Percentiles rank a stretch among this genome's conserved stretches.
These are phyloP conservation scores for Cherax destructor DNA, from an alignment of 1,140 invertebrate genomes.

Conservation along the genomic window DNA sequence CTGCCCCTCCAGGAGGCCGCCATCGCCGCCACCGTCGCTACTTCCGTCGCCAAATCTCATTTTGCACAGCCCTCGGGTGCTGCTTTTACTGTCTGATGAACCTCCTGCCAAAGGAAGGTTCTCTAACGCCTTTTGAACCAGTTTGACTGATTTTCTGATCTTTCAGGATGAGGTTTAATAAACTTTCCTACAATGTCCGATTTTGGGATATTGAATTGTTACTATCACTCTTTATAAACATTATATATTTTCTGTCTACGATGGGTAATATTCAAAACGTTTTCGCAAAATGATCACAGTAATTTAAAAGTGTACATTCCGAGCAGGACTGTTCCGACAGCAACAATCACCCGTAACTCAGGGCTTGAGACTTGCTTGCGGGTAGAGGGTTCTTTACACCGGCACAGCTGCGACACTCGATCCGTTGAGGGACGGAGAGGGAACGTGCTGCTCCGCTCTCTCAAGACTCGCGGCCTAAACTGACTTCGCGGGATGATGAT, in stretches of 20 bases:
- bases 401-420: constrained; percentile 47
- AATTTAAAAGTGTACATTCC: neutral
- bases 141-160: constrained; percentile 37
- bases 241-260: neutral
- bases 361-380: constrained; percentile 35
- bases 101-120: constrained; percentile 62
- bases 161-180: neutral
- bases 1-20: constrained; percentile 25
- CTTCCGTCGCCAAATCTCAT: constrained; percentile 32
- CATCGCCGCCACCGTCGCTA: neutral
- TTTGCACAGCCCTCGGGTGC: constrained; percentile 30
- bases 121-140: constrained; percentile 55
- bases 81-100: constrained; percentile 55
- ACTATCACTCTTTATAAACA: constrained; percentile 9
- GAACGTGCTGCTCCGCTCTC: constrained; percentile 44
- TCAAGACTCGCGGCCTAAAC: constrained; percentile 54
- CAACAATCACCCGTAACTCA: constrained; percentile 20
- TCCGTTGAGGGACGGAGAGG: constrained; percentile 41
- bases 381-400: constrained; percentile 6
- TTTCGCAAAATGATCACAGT: constrained; percentile 15
- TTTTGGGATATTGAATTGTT: neutral
- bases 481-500: neutral
- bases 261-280: neutral
- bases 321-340: constrained; percentile 49
- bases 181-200: neutral